Conservation (phyloP, 2,888 invertebrate species). For the Osmoderma eremita region DNA sequence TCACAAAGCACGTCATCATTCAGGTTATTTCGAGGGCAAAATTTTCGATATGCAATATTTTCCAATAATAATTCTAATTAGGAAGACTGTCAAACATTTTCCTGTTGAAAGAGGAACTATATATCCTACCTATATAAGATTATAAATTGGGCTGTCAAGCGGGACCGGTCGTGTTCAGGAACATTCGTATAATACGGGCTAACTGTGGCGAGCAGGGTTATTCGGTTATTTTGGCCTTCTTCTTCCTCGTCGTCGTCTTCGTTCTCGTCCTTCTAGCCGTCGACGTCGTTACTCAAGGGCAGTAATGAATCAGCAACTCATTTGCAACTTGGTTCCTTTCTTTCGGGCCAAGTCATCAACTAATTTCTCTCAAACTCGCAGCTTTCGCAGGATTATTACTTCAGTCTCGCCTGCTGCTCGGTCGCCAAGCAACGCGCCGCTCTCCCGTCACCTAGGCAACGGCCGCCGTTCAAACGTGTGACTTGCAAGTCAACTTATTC, state of each 20-base stretch:
- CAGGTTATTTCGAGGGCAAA: background rate
- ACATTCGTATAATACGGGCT: constrained; percentile 40
- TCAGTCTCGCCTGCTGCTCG: constrained; percentile 50
- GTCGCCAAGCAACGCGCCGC: constrained; percentile 48
- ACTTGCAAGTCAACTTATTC: constrained; percentile 60
- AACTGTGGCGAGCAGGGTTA: constrained; percentile 14
- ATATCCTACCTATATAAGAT: constrained; percentile 40
- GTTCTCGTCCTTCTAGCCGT: constrained; percentile 34
- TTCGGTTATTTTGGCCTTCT: constrained; percentile 26
- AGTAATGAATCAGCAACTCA: constrained; percentile 60
- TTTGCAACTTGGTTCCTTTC: constrained; percentile 62
- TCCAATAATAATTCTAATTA: constrained; percentile 34
- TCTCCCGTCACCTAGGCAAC: constrained; percentile 43
- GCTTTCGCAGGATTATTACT: constrained; percentile 60
- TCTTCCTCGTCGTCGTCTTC: constrained; percentile 25
- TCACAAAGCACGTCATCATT: background rate
- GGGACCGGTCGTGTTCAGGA: constrained; percentile 37
- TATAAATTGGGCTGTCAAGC: constrained; percentile 51
- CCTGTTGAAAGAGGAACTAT: constrained; percentile 26
- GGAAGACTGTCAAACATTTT: constrained; percentile 33
- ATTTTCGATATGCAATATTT: constrained; percentile 33
- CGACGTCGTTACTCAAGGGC: constrained; percentile 49
- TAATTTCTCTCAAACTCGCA: constrained; percentile 61
- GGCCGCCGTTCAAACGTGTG: constrained; percentile 55
- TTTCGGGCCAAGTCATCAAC: constrained; percentile 62